Evolutionary conservation across 2,113 vertebrate genomes (phyloP).

Genomic region (Xiphophorus couchianus): DNA sequence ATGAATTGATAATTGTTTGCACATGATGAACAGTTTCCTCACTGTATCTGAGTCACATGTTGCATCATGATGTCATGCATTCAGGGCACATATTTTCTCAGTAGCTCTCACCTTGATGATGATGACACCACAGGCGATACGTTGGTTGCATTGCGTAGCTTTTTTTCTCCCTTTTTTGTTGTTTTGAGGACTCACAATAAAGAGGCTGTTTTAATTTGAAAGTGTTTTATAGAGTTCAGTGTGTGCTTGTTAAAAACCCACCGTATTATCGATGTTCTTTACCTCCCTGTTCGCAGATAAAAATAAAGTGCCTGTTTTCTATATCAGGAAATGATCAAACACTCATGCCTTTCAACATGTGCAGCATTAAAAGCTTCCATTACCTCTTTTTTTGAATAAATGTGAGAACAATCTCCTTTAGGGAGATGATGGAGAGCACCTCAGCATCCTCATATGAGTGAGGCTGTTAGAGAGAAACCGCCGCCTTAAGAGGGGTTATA

Average conservation of each 20-base stretch:
- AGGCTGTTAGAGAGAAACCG: conserved; percentile 21
- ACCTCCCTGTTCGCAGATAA: conserved; percentile 18
- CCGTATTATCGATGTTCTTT: conserved; percentile 12
- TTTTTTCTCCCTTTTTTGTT: not conserved
- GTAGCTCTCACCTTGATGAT: conserved; percentile 39
- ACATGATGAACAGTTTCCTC: conserved; percentile 66
- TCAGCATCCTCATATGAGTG: conserved; percentile 15
- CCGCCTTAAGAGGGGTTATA: conserved; percentile 34
- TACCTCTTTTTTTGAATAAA: conserved; percentile 36
- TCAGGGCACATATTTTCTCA: conserved; percentile 42
- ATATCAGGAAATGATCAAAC: conserved; percentile 35
- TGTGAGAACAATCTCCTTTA: conserved; percentile 17
- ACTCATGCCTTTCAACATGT: conserved; percentile 14
- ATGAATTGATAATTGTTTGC: conserved; percentile 72
- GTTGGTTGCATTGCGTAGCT: conserved; percentile 3
- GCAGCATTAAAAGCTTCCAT: conserved; percentile 14
- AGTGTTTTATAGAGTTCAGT: not conserved
- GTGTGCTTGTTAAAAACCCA: conserved; percentile 3
- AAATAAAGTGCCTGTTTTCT: conserved; percentile 29
- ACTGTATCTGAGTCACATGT: conserved; percentile 64
- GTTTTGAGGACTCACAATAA: conserved; percentile 1
- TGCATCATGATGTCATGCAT: conserved; percentile 61
- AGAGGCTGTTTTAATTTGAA: not conserved
- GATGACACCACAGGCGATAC: conserved; percentile 33
- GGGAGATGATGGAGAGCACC: conserved; percentile 29